Conservation (phyloP, 2,888 invertebrate species). For the Odontomyia ornata region DNA sequence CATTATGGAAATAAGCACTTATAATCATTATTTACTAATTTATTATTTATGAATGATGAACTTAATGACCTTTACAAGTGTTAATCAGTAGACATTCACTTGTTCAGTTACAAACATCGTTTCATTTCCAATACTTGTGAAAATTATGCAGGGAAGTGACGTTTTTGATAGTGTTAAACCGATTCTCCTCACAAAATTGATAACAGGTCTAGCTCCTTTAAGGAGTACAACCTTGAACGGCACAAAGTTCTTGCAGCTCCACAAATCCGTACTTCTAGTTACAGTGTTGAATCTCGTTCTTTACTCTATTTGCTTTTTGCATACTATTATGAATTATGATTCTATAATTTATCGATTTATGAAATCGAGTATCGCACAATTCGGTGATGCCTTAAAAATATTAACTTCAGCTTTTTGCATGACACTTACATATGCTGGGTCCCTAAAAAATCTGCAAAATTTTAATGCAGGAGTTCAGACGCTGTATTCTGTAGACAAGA, state of each 20-base stretch:
- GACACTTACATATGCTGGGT: conserved; percentile 58
- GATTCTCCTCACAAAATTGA: not conserved
- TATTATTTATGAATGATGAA: too few relatives aligned
- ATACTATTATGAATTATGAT: conserved; percentile 57
- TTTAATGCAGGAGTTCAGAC: not conserved
- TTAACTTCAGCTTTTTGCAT: conserved; percentile 59
- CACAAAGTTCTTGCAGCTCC: not conserved
- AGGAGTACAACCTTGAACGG: not conserved
- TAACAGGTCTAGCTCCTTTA: not conserved
- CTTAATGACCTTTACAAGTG: too few relatives aligned
- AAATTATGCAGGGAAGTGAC: not conserved
- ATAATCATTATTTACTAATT: too few relatives aligned
- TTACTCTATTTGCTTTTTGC: conserved; percentile 52
- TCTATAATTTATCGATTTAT: conserved; percentile 61
- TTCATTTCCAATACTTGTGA: too few relatives aligned
- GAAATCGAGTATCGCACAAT: conserved; percentile 58
- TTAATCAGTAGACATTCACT: too few relatives aligned
- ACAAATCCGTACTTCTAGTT: not conserved
- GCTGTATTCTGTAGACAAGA: not conserved
- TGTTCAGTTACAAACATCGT: too few relatives aligned
- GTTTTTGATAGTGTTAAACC: not conserved
- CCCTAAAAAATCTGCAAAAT: conserved; percentile 55
- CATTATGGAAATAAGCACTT: too few relatives aligned
- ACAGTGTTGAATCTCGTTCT: conserved; percentile 50
- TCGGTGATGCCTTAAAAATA: conserved; percentile 60